These are phyloP conservation scores for Sericinus montela DNA, from an alignment of 2,888 invertebrate species.

Conservation along the genomic window DNA sequence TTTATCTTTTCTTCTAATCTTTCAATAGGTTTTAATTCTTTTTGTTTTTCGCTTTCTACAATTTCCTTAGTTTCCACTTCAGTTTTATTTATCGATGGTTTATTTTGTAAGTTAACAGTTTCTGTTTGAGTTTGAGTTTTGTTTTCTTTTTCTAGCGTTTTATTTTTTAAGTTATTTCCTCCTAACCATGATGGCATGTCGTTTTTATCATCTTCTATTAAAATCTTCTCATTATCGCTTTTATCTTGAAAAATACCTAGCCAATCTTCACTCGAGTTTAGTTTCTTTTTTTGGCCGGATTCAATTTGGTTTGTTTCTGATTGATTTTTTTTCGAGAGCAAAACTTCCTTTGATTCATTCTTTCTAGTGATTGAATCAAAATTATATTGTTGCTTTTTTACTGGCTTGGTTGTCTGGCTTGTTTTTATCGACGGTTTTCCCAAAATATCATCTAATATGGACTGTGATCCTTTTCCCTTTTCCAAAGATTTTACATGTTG, in stretches of 20 bases:
- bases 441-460: conserved; percentile 76
- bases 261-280: conserved; percentile 63
- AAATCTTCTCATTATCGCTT: conserved; percentile 33
- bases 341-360: conserved; percentile 40
- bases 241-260: conserved; percentile 66
- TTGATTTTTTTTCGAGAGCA: conserved; percentile 35
- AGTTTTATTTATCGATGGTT: conserved; percentile 17
- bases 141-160: conserved; percentile 35
- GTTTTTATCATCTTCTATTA: conserved; percentile 31
- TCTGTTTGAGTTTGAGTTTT: conserved; percentile 24
- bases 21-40: conserved; percentile 21
- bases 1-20: conserved; percentile 23
- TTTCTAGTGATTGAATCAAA: conserved; percentile 56
- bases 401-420: conserved; percentile 35
- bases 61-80: conserved; percentile 12
- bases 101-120: conserved; percentile 21
- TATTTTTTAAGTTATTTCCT: conserved; percentile 47
- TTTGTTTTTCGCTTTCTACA: conserved; percentile 16
- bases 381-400: conserved; percentile 55
- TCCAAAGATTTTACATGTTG: conserved; percentile 43
- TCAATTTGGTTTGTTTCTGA: conserved; percentile 38
- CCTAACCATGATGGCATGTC: conserved; percentile 67
- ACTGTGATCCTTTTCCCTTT: conserved; percentile 64
- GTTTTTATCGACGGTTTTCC: conserved; percentile 62
- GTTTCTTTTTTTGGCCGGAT: conserved; percentile 35